These are phyloP conservation scores for Lynx canadensis DNA, from an alignment of 2,113 vertebrate species.

Conservation along the genomic window DNA sequence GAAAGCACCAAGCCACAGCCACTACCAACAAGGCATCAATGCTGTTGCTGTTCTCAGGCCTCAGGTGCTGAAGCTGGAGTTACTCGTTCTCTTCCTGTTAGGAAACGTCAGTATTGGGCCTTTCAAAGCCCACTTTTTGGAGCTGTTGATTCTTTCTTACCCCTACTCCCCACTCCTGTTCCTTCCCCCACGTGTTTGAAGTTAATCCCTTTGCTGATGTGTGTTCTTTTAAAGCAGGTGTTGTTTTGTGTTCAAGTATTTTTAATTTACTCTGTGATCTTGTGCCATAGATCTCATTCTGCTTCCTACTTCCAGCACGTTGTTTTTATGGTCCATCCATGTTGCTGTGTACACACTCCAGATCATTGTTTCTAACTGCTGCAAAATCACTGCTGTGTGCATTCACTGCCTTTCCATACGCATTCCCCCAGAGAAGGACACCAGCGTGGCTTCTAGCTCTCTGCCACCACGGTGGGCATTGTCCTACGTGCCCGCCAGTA, in stretches of 20 bases:
- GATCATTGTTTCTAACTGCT: neutral
- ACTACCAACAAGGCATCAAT: fast-evolving
- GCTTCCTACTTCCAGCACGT: neutral
- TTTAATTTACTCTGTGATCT: neutral
- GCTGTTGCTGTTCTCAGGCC: neutral
- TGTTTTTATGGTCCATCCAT: neutral
- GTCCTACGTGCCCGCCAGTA: neutral
- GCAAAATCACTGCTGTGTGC: neutral
- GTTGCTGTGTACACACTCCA: neutral
- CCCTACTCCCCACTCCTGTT: neutral
- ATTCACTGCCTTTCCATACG: neutral
- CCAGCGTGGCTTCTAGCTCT: neutral
- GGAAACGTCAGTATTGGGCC: too few relatives aligned
- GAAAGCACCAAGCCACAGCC: neutral
- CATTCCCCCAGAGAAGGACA: neutral
- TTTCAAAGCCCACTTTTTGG: neutral
- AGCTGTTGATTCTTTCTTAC: neutral
- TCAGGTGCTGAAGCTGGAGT: neutral
- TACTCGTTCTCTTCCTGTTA: neutral
- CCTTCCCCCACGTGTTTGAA: neutral
- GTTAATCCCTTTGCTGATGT: neutral
- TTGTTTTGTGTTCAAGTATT: neutral
- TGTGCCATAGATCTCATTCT: neutral
- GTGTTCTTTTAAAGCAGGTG: neutral
- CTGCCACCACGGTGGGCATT: neutral